Evolutionary conservation across 2,888 invertebrate genomes (phyloP).

Genomic region (Nymphalis polychloros): DNA sequence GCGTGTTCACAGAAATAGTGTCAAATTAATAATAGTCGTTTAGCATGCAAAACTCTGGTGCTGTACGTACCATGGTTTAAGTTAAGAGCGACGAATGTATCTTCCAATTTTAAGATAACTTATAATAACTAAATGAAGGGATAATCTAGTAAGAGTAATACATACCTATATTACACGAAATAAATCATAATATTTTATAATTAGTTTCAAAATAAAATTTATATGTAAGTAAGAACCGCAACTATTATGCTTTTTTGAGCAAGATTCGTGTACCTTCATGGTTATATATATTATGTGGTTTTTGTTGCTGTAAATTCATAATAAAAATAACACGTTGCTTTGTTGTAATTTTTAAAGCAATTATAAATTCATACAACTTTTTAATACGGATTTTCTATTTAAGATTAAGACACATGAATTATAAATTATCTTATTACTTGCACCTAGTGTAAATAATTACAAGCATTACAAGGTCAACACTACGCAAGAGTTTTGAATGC

Average conservation of each 20-base stretch:
- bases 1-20: constrained; percentile 44
- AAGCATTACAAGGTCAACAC: constrained; percentile 44
- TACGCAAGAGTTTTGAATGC: constrained; percentile 46
- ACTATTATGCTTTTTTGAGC: too few relatives aligned
- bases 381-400: too few relatives aligned
- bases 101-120: not conserved
- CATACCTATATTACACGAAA: too few relatives aligned
- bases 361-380: too few relatives aligned
- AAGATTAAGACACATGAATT: not conserved
- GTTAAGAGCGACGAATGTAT: constrained; percentile 15
- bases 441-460: constrained; percentile 6
- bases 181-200: too few relatives aligned
- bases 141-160: not conserved
- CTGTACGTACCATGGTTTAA: constrained; percentile 20
- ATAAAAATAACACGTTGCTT: too few relatives aligned
- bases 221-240: too few relatives aligned
- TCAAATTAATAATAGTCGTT: constrained; percentile 48
- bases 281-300: too few relatives aligned
- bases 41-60: constrained; percentile 27
- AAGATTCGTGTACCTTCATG: too few relatives aligned
- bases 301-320: too few relatives aligned
- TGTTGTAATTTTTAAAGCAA: too few relatives aligned
- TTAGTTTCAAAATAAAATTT: too few relatives aligned
- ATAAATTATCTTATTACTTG: constrained; percentile 14
- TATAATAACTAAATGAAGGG: not conserved